Base-by-base conservation (phyloP, 2,797 vertebrate species). In the Apogon talboti region DNA sequence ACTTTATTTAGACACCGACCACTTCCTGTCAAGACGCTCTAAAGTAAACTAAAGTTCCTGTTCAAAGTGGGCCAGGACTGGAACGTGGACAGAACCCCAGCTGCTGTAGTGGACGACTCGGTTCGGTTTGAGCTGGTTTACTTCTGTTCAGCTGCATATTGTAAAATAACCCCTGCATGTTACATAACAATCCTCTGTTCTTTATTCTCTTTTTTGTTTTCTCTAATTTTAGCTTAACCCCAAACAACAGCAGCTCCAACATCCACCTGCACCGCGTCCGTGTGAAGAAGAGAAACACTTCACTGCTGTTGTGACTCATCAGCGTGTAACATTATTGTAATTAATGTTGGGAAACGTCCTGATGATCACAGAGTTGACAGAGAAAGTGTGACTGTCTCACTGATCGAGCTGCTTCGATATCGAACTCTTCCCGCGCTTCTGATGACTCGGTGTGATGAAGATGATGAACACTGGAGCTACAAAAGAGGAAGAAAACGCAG, bases 261-360 rank as follows among this genome's bases (percentile, higher is more conserved):
- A 63, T 28, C 35, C 9, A 8, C 33, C 33, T 33, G 38, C 0
- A 52, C 11, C 6, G n/a, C 10, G 3, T 48, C 12, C 12, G 24
- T 28, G 33, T 56, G 16, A 51, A 6, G 24, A 42, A 2, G 14
- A 41, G 4, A 2, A 53, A 30, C 4, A 33, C 46, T 40, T 58
- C 55, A 62, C 79, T 50, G 18, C 43, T 49, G 67, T 11, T 55
- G 53, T 53, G 60, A 72, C 15, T 51, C 63, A 75, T 65, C 35
- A 33, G 0, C 46, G 19, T 65, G 42, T 57, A 56, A 44, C 56
- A 62, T 18, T 57, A 53, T 37, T 14, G 43, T 37, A 58, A 35
- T 15, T 58, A 61, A 69, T 18, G 55, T 33, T 57, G 51, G n/a
- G n/a, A n/a, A 21, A n/a, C 6, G 52, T 50, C 43, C 6, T 7